Base-by-base conservation (phyloP, 2,113 vertebrate species). In the Romanogobio albipinnatus region DNA sequence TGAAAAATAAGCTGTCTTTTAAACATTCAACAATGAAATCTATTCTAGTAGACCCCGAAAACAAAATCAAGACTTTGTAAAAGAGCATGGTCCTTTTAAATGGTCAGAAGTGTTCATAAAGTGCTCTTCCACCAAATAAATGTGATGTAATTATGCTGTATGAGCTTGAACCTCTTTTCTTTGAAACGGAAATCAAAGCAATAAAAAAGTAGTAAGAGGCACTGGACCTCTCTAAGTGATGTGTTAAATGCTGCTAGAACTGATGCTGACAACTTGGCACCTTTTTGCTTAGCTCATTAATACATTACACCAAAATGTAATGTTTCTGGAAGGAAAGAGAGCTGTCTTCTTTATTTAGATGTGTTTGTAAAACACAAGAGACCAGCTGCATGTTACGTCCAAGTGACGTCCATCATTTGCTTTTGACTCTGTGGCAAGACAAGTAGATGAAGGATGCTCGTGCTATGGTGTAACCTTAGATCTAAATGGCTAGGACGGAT, bases 301-400 rank as follows among this genome's bases (percentile, higher is more conserved):
- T 80, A 76, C 83, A 86, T 68, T 80, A 76, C 84, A 86, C 49
- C 61, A 62, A 83, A 86, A 85, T 80, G 75, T 79, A 81, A 75
- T 81, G 73, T 74, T 74, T 83, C 71, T 47, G 68, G 39, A 14
- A 64, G 70, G 76, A 80, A 59, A 61, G 84, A 81, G 75, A 49
- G 59, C 24, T 33, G 39, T 76, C 22, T 36, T 76, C 45, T 77
- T 77, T 71, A 68, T 85, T 85, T 85, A 83, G 75, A 83, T 83
- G 74, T 29, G 56, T 76, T 26, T 58, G 11, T 9, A 49, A 81
- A 51, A 19, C 64, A 33, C 47, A 22, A 59, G 39, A 33, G 59
- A 51, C 59, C 51, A 85, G 77, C 84, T 79, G 39, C 19, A 14
- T 49, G 51, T 85, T 85, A 77, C 6, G 39, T 39, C 51, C 45